Evolutionary conservation across 2,888 invertebrate genomes (phyloP).

Genomic region (Eupeodes latifasciatus): DNA sequence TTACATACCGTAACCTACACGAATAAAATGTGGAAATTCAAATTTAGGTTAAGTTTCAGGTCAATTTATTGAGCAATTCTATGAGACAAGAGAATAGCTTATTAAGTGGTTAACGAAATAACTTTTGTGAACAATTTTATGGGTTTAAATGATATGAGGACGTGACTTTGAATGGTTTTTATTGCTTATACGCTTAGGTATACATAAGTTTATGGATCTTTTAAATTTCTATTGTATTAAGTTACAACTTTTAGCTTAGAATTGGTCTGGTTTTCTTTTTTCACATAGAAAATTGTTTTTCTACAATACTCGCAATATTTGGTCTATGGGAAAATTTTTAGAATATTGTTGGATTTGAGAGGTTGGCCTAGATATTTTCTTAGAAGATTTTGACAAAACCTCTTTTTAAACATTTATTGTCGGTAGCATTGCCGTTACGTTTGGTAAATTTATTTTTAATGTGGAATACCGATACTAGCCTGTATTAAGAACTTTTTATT

Average conservation of each 20-base stretch:
- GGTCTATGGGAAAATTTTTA: no score
- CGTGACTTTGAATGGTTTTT: not conserved
- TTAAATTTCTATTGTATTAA: not conserved
- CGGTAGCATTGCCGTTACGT: no score
- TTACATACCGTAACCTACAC: no score
- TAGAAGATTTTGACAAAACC: no score
- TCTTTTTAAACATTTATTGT: no score
- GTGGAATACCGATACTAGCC: no score
- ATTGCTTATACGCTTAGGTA: not conserved
- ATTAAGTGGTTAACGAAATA: slow-evolving; percentile 37
- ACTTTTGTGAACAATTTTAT: slow-evolving; percentile 24
- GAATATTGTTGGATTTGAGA: no score
- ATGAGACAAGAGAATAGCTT: slow-evolving; percentile 36
- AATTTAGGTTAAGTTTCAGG: slow-evolving; percentile 20
- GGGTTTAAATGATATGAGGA: not conserved
- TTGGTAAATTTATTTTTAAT: no score
- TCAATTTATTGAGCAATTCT: slow-evolving; percentile 26
- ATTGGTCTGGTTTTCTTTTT: not conserved
- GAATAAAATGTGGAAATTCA: slow-evolving; percentile 1
- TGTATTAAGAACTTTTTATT: no score
- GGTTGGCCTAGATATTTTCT: no score
- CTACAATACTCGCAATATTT: no score
- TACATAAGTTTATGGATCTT: not conserved
- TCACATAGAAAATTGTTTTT: no score
- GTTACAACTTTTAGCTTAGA: not conserved